phyloP scores from a whole-genome alignment of 2,797 vertebrate genomes.

The Sternotherus odoratus region DNA sequence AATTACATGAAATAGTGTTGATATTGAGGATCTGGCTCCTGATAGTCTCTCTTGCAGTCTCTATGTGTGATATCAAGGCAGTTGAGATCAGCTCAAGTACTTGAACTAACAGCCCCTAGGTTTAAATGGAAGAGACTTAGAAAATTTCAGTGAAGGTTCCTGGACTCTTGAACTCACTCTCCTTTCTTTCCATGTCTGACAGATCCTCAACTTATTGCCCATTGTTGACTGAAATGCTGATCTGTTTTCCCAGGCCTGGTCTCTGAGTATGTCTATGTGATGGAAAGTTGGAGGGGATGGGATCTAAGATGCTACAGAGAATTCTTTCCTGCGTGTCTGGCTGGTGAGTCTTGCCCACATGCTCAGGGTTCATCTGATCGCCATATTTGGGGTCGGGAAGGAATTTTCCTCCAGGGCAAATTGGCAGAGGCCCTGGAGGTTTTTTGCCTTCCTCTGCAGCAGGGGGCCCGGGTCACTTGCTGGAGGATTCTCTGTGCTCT shows the following conservation, averaged over 20 bases:
- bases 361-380: no score
- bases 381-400: no score
- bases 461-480: no score
- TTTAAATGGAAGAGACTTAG: accelerated
- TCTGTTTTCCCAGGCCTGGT: not conserved
- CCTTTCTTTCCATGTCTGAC: not conserved
- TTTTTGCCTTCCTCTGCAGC: no score
- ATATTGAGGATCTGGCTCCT: not conserved
- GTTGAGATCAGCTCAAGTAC: not conserved
- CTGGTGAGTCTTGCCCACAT: no score
- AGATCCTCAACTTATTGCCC: not conserved
- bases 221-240: not conserved
- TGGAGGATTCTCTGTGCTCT: no score
- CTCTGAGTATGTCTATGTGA: not conserved
- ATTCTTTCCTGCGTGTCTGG: no score
- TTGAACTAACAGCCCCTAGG: not conserved
- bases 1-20: not conserved
- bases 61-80: not conserved
- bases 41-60: not conserved
- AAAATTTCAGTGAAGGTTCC: not conserved
- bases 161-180: not conserved
- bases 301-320: no score
- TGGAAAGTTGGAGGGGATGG: no score
- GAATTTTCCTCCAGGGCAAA: no score
- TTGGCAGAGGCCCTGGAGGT: no score